Percentiles rank a stretch among this genome's conserved stretches.
phyloP scores from a whole-genome alignment of 2,797 vertebrate species.

The Champsocephalus gunnari region DNA sequence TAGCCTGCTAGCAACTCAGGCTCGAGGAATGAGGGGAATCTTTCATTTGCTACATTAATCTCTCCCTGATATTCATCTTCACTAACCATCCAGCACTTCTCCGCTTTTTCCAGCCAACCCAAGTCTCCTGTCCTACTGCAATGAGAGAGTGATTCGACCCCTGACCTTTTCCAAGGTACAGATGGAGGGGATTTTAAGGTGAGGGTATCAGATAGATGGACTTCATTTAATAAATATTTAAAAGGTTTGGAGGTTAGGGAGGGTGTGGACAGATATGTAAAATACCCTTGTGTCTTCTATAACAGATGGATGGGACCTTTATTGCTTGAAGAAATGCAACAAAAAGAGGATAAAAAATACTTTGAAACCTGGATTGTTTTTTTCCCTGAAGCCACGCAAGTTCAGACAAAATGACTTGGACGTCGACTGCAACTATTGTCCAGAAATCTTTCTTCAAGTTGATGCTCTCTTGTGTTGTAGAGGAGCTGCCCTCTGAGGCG shows the following conservation, averaged over 20 bases:
- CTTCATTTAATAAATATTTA: slow-evolving; percentile 32
- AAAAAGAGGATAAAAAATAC: slow-evolving; percentile 41
- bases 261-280: slow-evolving; percentile 3
- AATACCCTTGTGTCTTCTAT: background rate
- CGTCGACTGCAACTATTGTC: slow-evolving; percentile 19
- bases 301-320: slow-evolving; percentile 3
- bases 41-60: slow-evolving; percentile 85
- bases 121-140: slow-evolving; percentile 52
- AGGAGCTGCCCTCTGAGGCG: slow-evolving; percentile 22
- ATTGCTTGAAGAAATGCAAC: slow-evolving; percentile 19
- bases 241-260: slow-evolving; percentile 21
- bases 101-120: slow-evolving; percentile 52
- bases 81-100: slow-evolving; percentile 66
- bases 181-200: slow-evolving; percentile 34
- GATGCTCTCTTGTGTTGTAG: slow-evolving; percentile 14
- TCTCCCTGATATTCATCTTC: slow-evolving; percentile 79
- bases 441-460: slow-evolving; percentile 18
- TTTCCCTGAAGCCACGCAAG: slow-evolving; percentile 17
- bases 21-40: slow-evolving; percentile 89
- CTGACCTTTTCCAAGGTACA: slow-evolving; percentile 47
- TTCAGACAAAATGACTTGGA: slow-evolving; percentile 31
- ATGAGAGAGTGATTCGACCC: slow-evolving; percentile 54
- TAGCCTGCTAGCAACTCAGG: slow-evolving; percentile 51
- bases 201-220: slow-evolving; percentile 41
- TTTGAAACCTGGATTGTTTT: slow-evolving; percentile 15